Percentiles rank a stretch among this genome's conserved stretches.
Evolutionary conservation across 2,113 vertebrate species (phyloP).

Genomic region (Peromyscus polionotus): DNA sequence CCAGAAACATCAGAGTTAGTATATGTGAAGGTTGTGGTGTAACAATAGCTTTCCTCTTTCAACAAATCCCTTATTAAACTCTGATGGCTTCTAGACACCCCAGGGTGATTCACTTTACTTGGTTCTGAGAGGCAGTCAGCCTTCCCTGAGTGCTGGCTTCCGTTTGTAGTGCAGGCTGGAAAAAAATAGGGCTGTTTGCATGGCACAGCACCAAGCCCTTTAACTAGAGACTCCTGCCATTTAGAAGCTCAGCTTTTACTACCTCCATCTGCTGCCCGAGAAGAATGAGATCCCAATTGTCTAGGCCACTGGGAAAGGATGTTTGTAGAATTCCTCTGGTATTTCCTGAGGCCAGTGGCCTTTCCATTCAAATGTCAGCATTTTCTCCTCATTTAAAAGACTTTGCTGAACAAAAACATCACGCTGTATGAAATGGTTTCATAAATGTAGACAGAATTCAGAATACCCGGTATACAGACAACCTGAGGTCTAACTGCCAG

Average conservation of each 20-base stretch:
- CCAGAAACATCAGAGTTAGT: background rate
- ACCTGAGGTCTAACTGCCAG: conserved; percentile 58
- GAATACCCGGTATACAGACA: conserved; percentile 6
- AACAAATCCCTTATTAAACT: background rate
- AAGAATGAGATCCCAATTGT: conserved; percentile 73
- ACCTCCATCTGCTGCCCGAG: conserved; percentile 76
- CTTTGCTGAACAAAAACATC: conserved; percentile 60
- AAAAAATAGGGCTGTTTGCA: conserved; percentile 64
- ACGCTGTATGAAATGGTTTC: conserved; percentile 55
- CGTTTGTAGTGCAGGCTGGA: conserved; percentile 26
- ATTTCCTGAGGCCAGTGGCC: conserved; percentile 63
- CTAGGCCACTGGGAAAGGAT: conserved; percentile 56
- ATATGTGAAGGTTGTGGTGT: background rate
- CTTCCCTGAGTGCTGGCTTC: conserved; percentile 55
- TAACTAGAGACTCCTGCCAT: conserved; percentile 74
- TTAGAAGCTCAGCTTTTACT: conserved; percentile 70
- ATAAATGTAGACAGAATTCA: conserved; percentile 30
- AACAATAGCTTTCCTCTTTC: background rate
- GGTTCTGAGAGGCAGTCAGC: conserved; percentile 8
- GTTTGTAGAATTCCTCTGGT: conserved; percentile 72
- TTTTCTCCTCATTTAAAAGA: conserved; percentile 56
- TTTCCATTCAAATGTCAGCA: conserved; percentile 74
- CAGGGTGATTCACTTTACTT: background rate
- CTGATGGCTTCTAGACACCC: background rate
- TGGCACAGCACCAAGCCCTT: conserved; percentile 71